phyloP scores from a whole-genome alignment of 2,113 vertebrate species.

The Lagopus leucura region DNA sequence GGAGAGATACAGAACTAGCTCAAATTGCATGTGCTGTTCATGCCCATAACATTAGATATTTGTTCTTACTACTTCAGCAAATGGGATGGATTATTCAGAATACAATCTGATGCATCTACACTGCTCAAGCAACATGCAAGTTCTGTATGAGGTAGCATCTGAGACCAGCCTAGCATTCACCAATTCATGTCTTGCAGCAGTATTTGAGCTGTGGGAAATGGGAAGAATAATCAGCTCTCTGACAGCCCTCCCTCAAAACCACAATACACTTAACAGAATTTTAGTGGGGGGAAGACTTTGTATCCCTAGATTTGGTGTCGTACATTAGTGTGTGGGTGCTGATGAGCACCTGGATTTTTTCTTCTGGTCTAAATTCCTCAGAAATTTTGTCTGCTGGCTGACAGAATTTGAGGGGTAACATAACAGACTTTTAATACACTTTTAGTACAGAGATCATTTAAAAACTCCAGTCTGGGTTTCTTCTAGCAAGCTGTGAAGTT shows the following conservation, averaged over 20 bases:
- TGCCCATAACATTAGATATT: fast-evolving
- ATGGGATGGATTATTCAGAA: neutral
- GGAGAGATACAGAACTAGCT: neutral
- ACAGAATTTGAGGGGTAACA: neutral
- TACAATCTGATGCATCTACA: fast-evolving
- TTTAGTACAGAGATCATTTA: neutral
- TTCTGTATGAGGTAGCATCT: neutral
- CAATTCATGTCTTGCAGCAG: neutral
- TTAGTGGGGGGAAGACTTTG: neutral
- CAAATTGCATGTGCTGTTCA: fast-evolving
- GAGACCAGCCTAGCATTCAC: neutral
- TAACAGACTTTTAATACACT: neutral
- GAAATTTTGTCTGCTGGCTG: neutral
- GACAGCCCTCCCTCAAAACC: fast-evolving
- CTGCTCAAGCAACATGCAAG: fast-evolving
- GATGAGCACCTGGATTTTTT: neutral
- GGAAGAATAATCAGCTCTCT: neutral
- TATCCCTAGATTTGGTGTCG: neutral
- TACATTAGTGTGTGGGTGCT: neutral
- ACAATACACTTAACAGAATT: fast-evolving
- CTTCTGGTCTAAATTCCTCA: neutral
- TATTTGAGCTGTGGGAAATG: fast-evolving
- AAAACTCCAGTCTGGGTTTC: neutral
- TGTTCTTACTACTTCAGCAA: neutral
- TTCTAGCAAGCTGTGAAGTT: neutral